A percentile compares a stretch with the other conserved stretches of the same genome.
Evolutionary conservation across 2,888 invertebrate species (phyloP).

Genomic region (Athetis lepigone): DNA sequence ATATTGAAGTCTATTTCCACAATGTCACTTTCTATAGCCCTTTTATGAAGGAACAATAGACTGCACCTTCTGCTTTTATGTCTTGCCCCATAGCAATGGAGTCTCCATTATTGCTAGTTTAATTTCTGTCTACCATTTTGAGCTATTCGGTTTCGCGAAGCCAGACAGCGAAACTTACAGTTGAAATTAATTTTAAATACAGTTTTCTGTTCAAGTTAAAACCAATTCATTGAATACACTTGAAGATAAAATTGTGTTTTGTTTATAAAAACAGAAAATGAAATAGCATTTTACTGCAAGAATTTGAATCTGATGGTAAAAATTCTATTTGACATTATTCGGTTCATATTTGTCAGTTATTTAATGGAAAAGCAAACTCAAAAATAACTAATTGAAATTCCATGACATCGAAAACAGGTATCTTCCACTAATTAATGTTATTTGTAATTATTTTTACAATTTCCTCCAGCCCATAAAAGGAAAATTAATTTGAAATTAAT

Average conservation of each 20-base stretch:
- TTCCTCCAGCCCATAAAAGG: neutral
- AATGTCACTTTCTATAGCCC: too few species aligned
- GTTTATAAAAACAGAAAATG: neutral
- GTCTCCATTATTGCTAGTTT: slow-evolving; percentile 59
- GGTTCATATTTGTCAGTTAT: too few species aligned
- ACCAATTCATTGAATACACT: slow-evolving; percentile 24
- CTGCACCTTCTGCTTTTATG: slow-evolving; percentile 23
- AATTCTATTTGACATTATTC: too few species aligned
- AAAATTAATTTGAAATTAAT: slow-evolving; percentile 20
- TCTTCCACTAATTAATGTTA: neutral
- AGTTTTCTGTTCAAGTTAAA: slow-evolving; percentile 31
- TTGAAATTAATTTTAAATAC: slow-evolving; percentile 50
- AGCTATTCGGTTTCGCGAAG: slow-evolving; percentile 46
- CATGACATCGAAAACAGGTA: neutral
- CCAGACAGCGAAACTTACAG: slow-evolving; percentile 43
- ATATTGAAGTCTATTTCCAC: too few species aligned
- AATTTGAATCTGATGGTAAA: neutral
- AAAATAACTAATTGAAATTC: too few species aligned
- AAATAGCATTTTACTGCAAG: neutral
- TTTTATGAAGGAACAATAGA: neutral
- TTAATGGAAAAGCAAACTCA: too few species aligned
- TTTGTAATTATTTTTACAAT: slow-evolving; percentile 7
- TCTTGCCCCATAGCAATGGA: slow-evolving; percentile 21
- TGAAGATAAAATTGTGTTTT: slow-evolving; percentile 13
- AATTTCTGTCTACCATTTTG: slow-evolving; percentile 58